These are phyloP conservation scores for Emys orbicularis DNA, from an alignment of 2,797 vertebrate species.

Conservation along the genomic window DNA sequence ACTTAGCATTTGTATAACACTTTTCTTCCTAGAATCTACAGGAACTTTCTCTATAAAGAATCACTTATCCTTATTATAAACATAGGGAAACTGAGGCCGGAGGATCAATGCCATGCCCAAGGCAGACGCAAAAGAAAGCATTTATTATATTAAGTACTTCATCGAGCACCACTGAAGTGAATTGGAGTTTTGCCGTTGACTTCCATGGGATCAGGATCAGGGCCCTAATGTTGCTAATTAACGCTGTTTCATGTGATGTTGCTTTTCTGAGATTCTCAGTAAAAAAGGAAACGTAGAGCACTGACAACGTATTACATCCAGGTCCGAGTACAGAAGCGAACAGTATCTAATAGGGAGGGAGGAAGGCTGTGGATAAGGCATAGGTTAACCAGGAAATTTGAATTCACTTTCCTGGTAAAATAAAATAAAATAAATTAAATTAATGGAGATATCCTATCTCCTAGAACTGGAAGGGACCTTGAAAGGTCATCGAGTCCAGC, in stretches of 20 bases:
- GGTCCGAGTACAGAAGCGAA: not conserved
- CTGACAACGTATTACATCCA: not conserved
- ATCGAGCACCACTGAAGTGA: not conserved
- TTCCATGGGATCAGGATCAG: not conserved
- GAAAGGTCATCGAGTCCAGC: too few relatives aligned
- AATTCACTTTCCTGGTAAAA: not conserved
- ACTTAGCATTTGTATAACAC: not conserved
- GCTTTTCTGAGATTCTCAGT: not conserved
- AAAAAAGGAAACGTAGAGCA: constrained; percentile 28
- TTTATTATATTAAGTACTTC: not conserved
- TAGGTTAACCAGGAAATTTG: not conserved
- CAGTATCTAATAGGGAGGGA: constrained; percentile 15
- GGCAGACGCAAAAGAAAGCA: not conserved
- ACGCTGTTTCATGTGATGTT: not conserved
- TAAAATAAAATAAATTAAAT: too few relatives aligned
- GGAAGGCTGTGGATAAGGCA: constrained; percentile 16
- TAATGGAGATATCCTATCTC: too few relatives aligned
- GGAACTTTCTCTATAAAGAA: not conserved
- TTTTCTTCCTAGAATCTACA: not conserved
- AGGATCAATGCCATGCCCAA: not conserved
- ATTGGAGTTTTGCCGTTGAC: not conserved
- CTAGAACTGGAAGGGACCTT: too few relatives aligned
- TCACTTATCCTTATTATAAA: not conserved
- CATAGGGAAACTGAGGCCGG: not conserved
- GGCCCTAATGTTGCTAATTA: not conserved